Percentiles rank a stretch among this genome's conserved stretches.
These are phyloP conservation scores for Oppia nitens DNA, from an alignment of 1,140 invertebrate genomes.

Conservation along the genomic window DNA sequence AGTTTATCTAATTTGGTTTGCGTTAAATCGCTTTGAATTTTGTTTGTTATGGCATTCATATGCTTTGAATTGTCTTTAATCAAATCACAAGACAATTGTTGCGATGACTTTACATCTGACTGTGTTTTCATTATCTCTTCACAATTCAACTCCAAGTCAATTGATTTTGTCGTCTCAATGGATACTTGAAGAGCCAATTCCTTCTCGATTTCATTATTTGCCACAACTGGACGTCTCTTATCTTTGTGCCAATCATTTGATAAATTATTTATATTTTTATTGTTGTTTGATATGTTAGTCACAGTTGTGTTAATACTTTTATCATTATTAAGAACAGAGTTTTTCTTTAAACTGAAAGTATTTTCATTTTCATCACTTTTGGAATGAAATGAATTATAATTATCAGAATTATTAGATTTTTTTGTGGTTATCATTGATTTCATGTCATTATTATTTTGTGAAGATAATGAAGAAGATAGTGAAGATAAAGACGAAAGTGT, in stretches of 20 bases:
- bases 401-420: not conserved
- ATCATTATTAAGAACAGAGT: not conserved
- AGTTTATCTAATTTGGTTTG: not conserved
- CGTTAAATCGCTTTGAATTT: not conserved
- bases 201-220: conserved; percentile 12
- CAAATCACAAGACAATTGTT: not conserved
- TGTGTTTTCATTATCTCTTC: not conserved
- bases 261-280: not conserved
- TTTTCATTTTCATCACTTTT: not conserved
- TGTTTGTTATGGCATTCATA: not conserved
- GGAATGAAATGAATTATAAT: not conserved
- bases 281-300: conserved; percentile 2
- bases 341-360: not conserved
- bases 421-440: not conserved
- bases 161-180: not conserved
- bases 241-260: conserved; percentile 13
- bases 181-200: not conserved
- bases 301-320: not conserved
- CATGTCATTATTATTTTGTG: not conserved
- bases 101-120: no score
- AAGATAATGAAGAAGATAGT: not conserved
- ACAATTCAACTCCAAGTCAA: not conserved
- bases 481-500: not conserved
- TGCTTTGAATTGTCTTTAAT: not conserved
- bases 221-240: conserved; percentile 11